These are phyloP conservation scores for Aplochiton taeniatus DNA, from an alignment of 2,797 vertebrate genomes.

Conservation along the genomic window DNA sequence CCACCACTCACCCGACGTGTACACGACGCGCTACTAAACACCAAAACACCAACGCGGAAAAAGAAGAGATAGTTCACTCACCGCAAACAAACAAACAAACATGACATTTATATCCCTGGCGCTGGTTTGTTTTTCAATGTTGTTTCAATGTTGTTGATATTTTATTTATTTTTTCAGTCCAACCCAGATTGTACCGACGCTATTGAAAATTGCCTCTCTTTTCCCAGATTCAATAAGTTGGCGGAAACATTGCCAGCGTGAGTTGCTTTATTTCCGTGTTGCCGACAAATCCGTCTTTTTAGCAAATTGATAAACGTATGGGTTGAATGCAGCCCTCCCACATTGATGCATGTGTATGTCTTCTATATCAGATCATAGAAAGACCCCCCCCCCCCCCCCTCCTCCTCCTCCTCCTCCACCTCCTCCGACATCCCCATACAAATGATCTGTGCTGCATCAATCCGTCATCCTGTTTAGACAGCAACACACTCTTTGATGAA, in stretches of 20 bases:
- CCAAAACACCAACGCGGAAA: slow-evolving; percentile 41
- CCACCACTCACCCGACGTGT: slow-evolving; percentile 77
- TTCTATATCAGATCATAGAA: slow-evolving; percentile 1
- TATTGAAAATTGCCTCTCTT: slow-evolving; percentile 68
- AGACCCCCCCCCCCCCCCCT: background rate
- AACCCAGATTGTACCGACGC: slow-evolving; percentile 54
- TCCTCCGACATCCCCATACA: slow-evolving; percentile 12
- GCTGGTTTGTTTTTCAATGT: slow-evolving; percentile 76
- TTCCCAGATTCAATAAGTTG: slow-evolving; percentile 79
- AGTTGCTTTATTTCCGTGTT: slow-evolving; percentile 66
- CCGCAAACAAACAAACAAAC: slow-evolving; percentile 75
- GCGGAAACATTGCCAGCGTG: slow-evolving; percentile 75
- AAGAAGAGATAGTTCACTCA: slow-evolving; percentile 24
- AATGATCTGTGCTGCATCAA: slow-evolving; percentile 62
- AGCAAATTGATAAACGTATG: slow-evolving; percentile 70
- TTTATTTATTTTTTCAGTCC: slow-evolving; percentile 82
- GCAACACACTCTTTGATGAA: slow-evolving; percentile 71
- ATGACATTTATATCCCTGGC: slow-evolving; percentile 74
- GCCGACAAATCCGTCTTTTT: slow-evolving; percentile 71
- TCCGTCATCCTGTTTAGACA: slow-evolving; percentile 79
- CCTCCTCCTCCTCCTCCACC: background rate
- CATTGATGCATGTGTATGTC: slow-evolving; percentile 33
- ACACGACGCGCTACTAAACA: slow-evolving; percentile 64
- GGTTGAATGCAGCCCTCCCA: slow-evolving; percentile 43
- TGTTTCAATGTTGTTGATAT: too few relatives aligned